Base-by-base conservation (phyloP, 2,888 invertebrate genomes). In the Latheticus oryzae region DNA sequence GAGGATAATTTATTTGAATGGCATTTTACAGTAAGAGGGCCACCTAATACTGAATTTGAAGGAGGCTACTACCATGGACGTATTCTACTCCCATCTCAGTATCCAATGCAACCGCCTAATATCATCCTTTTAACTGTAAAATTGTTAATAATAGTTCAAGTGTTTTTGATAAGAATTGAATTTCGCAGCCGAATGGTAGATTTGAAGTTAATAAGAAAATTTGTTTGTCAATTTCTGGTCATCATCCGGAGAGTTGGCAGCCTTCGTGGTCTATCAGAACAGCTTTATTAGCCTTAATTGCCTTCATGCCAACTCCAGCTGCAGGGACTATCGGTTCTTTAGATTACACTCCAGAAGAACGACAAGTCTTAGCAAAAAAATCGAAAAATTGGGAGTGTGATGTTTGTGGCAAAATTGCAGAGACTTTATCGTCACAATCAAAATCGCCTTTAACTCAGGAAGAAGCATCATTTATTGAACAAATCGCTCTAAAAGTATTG, bases 241-340 rank as follows among this genome's bases (percentile, higher is more conserved):
- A 95, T 79, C 97, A 97, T 78, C 97, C 96, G n/a, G 97, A 97
- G 78, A 93, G 94, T 23, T 97, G 97, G 97, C 93, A 95, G 74
- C 97, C 97, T 15, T 95, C 94, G 1, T 97, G 97, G 97, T 95
- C 95, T 17, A 95, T 97, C 64, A 84, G 96, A 60, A 97, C 96
- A 45, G 95, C 95, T 5, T 80, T 97, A 54, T 79, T 97, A 63
- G 96, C 96, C 8, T 82, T 97, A 55, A 95, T 96, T 70, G 93
- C 95, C 1, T 97, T 97, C 74, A 94, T 97, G 93, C 95, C 95
- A 0, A 91, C 94, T 2, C 88, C 91, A 43, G 90, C 93, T 4
- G 89, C 88, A 68, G 94, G 95, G 1, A 95, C 95, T 1, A 91
- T 97, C 60, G 97, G 96, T 3, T 91, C 95, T 1, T 79, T 97